Conservation (phyloP, 2,888 invertebrate genomes). For the Nephrocerus scutellatus region DNA sequence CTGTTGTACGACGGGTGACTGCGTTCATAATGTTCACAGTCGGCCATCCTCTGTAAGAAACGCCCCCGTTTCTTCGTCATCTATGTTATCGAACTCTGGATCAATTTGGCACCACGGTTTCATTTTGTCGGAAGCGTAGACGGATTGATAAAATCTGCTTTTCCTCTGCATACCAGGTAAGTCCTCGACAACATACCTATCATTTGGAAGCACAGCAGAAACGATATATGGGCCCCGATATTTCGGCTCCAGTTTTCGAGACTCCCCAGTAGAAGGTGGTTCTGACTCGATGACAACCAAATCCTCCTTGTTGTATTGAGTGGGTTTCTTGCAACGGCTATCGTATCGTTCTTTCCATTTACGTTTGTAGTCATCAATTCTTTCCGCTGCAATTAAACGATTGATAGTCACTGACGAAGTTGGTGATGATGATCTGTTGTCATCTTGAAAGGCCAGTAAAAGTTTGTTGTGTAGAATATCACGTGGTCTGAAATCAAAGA, state of each 20-base stretch:
- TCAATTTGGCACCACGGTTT: slow-evolving; percentile 21
- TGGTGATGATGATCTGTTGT: too few species aligned
- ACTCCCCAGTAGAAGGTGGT: slow-evolving; percentile 19
- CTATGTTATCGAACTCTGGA: background rate
- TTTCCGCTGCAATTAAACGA: too few species aligned
- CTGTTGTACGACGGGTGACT: too few species aligned
- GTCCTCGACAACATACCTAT: slow-evolving; percentile 20
- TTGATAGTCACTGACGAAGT: too few species aligned
- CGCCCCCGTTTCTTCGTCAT: slow-evolving; percentile 1
- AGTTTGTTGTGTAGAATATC: slow-evolving; percentile 7
- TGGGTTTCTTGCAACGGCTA: slow-evolving; percentile 3
- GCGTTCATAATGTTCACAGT: too few species aligned
- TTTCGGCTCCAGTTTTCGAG: slow-evolving; percentile 19
- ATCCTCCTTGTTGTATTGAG: slow-evolving; percentile 3
- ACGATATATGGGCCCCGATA: slow-evolving; percentile 19
- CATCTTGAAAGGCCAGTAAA: too few species aligned
- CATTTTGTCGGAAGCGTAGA: slow-evolving; percentile 18
- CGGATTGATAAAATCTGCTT: slow-evolving; percentile 13
- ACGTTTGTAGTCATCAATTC: background rate
- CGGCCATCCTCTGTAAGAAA: too few species aligned
- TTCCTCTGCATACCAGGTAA: slow-evolving; percentile 16
- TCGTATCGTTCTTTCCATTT: slow-evolving; percentile 16
- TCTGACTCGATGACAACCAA: slow-evolving; percentile 15
- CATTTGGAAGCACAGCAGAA: slow-evolving; percentile 13
- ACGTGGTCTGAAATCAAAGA: slow-evolving; percentile 13